Base-by-base conservation (phyloP, 2,113 vertebrate species). In the Notothenia rossii region DNA sequence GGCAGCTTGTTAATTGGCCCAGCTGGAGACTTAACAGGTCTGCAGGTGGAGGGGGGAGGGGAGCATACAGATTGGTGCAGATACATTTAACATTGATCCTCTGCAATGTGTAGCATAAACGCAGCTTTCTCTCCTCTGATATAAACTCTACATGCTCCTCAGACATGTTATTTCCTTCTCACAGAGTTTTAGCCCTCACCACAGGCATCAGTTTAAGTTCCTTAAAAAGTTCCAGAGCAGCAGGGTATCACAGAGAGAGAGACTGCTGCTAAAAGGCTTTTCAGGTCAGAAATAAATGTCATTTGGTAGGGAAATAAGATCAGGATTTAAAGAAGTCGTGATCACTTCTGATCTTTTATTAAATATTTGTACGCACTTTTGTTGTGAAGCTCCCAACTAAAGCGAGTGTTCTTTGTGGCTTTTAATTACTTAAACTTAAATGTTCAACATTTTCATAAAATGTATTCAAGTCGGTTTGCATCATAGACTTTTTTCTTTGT, bases 1-100 rank as follows among this genome's bases (percentile, higher is more conserved):
- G 48, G 73, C 55, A 76, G 67, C 40, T 65, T 53, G 82, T 40
- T 91, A 82, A 90, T 90, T 91, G 86, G 54, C 48, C 8, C 93
- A 92, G 86, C 87, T 93, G 91, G 36, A 40, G 49, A 9, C 25
- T 18, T 14, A 83, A 48, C 61, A 68, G 45, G 10, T 56, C 1
- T 18, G 22, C n/a, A 72, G 22, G 22, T 25, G 33, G 50, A 55
- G 49, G 50, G 55, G 45, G 80, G 0, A 10, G 75, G 11, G 49
- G 11, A 11, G 15, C 15, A 62, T 13, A 11, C 36, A 46, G 9
- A 18, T 40, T 18, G 17, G 20, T 55, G 9, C 48, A 20, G 51
- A 18, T 2, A n/a, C 17, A 40, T 45, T 53, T 29, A 1, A 29
- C 7, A 40, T 1, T 7, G 36, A 40, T 7, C 36, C 36, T 40